Evolutionary conservation across 2,797 vertebrate genomes (phyloP).

Genomic region (Masticophis lateralis): DNA sequence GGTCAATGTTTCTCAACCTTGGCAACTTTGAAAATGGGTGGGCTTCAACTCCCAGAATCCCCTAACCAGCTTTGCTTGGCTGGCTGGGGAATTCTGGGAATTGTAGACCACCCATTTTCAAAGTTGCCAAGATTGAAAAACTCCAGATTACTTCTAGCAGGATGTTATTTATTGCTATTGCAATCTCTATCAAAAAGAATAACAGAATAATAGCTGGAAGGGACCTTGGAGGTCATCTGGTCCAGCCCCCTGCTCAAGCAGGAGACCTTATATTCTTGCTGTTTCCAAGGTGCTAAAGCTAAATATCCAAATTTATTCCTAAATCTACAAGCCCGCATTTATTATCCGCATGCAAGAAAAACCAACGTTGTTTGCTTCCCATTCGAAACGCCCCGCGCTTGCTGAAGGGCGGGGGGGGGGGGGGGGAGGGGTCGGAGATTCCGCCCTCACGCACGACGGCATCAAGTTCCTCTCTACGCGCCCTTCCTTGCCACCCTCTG

Average conservation of each 20-base stretch:
- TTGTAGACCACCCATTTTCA: background rate
- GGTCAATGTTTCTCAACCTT: background rate
- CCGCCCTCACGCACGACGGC: constrained; percentile 46
- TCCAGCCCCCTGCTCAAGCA: too few species aligned
- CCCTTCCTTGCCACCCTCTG: fast-evolving
- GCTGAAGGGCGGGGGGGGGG: background rate
- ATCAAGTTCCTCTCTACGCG: fast-evolving
- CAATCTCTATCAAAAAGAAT: background rate
- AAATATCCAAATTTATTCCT: background rate
- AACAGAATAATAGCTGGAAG: too few species aligned
- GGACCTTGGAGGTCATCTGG: too few species aligned
- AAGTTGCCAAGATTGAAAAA: background rate
- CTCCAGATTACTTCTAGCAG: background rate
- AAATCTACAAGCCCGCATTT: background rate
- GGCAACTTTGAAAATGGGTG: background rate
- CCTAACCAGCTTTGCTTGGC: too few species aligned
- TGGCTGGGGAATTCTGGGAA: background rate
- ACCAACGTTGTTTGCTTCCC: background rate
- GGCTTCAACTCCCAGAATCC: too few species aligned
- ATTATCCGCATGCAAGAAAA: background rate
- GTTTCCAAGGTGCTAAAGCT: background rate
- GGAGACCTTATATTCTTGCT: background rate
- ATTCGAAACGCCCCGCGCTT: background rate
- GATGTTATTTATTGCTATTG: background rate
- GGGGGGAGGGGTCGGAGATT: fast-evolving